Evolutionary conservation across 1,140 invertebrate genomes (phyloP), one percentile per base, ranked within the genome.

Genomic region (Zaprionus capensis): DNA sequence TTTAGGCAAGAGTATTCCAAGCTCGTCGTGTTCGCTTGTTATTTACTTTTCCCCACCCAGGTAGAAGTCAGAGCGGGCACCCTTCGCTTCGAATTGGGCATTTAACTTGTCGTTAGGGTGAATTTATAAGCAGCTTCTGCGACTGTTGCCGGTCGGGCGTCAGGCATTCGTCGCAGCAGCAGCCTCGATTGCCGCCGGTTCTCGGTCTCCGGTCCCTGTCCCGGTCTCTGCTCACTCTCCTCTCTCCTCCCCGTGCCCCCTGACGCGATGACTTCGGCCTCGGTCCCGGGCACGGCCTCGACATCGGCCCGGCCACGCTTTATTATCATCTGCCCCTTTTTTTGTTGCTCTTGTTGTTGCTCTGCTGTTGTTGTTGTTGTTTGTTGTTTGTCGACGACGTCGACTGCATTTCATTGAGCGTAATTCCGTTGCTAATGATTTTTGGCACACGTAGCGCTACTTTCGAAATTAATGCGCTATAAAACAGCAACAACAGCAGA

Each of bases 391-490:
- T 15, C 56, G 36, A n/a, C 70, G 74, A 68, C 78, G 85, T 71
- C 67, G 79, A 85, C 86, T 90, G 85, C 81, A 91, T 91, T 91
- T 91, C 88, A 91, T 88, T 91, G 88, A 85, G 88, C 88, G 88
- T 91, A 91, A 91, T 91, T 88, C 88, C 76, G 88, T 88, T 88
- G 88, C 88, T 91, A 91, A 91, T 91, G 88, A 91, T 91, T 91
- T 91, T 91, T 91, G 88, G 88, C 88, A 91, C 88, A 91, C 81
- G 87, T 91, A 91, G 80, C 75, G 83, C 75, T 86, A 90, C 84
- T 88, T 88, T 83, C 81, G 85, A 85, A 90, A 90, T 88, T 85
- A 88, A 88, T 88, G 85, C 81, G 85, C 84, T 87, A 87, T 87
- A 87, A 87, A 88, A 76, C 83, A 75, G 74, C 77, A 70, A 73